Base-by-base conservation (phyloP, 2,888 invertebrate species). In the Nomada hirtipes region DNA sequence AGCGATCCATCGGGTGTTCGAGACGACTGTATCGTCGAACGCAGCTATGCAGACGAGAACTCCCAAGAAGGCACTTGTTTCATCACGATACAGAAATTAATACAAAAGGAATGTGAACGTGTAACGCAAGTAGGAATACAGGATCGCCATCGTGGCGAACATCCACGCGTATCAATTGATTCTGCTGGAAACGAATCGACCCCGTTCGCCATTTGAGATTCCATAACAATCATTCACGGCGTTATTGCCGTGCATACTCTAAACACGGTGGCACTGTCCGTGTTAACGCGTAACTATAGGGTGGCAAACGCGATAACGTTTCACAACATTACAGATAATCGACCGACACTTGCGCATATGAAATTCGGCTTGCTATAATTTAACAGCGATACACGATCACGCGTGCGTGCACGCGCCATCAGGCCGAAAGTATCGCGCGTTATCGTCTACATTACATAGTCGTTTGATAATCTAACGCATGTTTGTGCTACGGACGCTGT, bases 391-490 rank as follows among this genome's bases (percentile, higher is more conserved):
- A 57, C 65, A 72, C 78, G 53, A 57, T 53, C 26, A 23, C 47
- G n/a, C 64, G 23, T n/a, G 53, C 15, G 23, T 4, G 36, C 68
- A 59, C 57, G 73, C n/a, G n/a, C 26, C 36, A 61, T 72, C 74
- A 47, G 61, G 53, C 18, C 61, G 75, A 80, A 59, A 80, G 65
- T 47, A 68, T 84, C 74, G 69, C 77, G 80, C 76, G 59, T 72
- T 80, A 76, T 80, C 47, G 29, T 67, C 78, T 79, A 76, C 79
- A 57, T 77, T 80, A 67, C 74, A 75, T 65, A 57, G 65, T 80
- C 57, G 47, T 55, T 82, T 53, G 76, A 83, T 83, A 85, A 79
- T 69, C 86, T 86, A 86, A 76, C 47, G 47, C 47, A 44, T 47
- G 78, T 70, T 86, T 80, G 84, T 72, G 82, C 82, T 81, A 79